Conservation (phyloP, 1,140 invertebrate genomes). For the Caenorhabditis tropicalis region DNA sequence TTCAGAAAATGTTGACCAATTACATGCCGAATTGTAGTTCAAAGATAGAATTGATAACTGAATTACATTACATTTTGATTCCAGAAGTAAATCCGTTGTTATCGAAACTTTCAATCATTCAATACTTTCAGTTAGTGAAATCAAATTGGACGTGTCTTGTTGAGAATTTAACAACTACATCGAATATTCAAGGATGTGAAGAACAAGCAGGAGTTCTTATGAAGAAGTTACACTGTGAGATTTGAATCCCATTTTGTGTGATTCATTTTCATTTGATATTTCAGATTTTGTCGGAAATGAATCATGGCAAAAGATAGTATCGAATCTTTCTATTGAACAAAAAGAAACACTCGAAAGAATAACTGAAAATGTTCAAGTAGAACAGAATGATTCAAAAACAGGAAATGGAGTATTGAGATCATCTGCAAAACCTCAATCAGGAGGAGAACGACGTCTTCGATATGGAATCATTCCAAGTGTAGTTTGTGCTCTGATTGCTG, state of each 20-base stretch:
- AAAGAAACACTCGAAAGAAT: not conserved
- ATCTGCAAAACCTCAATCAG: slow-evolving; percentile 40
- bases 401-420: not conserved
- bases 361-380: slow-evolving; percentile 16
- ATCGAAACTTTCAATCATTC: not conserved
- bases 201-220: not conserved
- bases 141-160: slow-evolving; percentile 8
- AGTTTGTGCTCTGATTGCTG: slow-evolving; percentile 38
- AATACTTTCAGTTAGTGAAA: not conserved
- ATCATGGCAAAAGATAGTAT: not conserved
- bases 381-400: slow-evolving; percentile 9
- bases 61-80: not conserved
- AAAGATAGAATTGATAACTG: not conserved
- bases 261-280: not conserved
- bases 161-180: not conserved
- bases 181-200: slow-evolving; percentile 23
- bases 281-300: slow-evolving; percentile 29
- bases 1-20: not conserved
- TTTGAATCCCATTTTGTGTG: not conserved
- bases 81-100: not conserved
- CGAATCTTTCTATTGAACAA: not conserved
- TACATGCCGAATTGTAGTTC: not conserved
- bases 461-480: slow-evolving; percentile 54
- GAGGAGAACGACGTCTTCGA: slow-evolving; percentile 49
- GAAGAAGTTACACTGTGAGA: slow-evolving; percentile 16